A percentile compares a stretch with the other conserved stretches of the same genome.
These are phyloP conservation scores for Bungarus multicinctus DNA, from an alignment of 2,113 vertebrate species.

Conservation along the genomic window DNA sequence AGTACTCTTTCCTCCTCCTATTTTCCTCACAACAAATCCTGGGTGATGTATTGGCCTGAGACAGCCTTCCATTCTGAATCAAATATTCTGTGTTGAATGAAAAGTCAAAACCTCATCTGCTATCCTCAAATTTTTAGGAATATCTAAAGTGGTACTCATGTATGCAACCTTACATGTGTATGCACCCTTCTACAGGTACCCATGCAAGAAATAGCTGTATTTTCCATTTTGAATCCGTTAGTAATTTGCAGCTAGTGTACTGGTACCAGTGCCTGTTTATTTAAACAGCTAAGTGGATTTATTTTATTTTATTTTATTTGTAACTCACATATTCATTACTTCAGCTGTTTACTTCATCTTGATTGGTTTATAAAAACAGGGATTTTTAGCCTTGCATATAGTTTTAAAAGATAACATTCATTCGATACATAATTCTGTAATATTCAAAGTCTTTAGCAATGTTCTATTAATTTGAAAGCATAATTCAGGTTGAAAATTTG, in stretches of 20 bases:
- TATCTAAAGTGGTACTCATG: not conserved
- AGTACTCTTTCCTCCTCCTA: not conserved
- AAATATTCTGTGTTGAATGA: not conserved
- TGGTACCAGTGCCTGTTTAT: not conserved
- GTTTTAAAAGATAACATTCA: conserved; percentile 4
- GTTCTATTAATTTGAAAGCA: not conserved
- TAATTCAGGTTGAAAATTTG: conserved; percentile 1
- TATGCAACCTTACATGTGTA: not conserved
- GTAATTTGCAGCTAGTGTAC: not conserved
- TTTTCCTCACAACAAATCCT: not conserved
- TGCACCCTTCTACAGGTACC: not conserved
- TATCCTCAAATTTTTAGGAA: not conserved
- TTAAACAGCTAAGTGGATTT: conserved; percentile 2
- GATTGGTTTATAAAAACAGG: not conserved
- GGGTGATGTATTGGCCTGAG: not conserved
- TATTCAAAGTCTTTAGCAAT: not conserved
- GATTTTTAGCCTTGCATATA: not conserved
- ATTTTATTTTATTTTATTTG: not conserved
- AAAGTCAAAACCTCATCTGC: not conserved
- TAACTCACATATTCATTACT: not conserved
- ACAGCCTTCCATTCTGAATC: not conserved
- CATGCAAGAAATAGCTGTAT: not conserved
- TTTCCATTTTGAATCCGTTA: not conserved
- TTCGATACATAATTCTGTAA: not conserved
- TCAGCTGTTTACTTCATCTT: not conserved